Evolutionary conservation across 2,888 invertebrate species (phyloP), one percentile per base, ranked within the genome.

Genomic region (Rhamphomyia laevipes): DNA sequence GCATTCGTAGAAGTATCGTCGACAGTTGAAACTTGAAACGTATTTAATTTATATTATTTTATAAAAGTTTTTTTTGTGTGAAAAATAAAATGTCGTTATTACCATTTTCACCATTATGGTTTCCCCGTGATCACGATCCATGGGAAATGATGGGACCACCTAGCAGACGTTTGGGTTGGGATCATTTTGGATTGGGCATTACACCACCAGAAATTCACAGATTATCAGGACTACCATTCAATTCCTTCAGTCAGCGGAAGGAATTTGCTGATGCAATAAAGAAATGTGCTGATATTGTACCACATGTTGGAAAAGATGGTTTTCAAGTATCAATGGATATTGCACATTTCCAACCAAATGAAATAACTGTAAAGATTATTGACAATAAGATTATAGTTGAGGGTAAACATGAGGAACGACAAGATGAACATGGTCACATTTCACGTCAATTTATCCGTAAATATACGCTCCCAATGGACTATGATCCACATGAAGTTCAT

Each of bases 371-470:
- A 48, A 87, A 85, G 70, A 75, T 84, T 44, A 74, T 75, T 55
- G 75, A 82, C 51, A 77, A 75, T 59, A 27, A 5, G 4, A 75
- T 84, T 37, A 67, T 82, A 17, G 77, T 82, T 30, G 83, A 85
- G 63, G 86, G 86, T 46, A 87, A 83, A 62, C 89, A 90, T 65
- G 87, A 88, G 62, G 89, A 90, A 65, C 85, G 83, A 58, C 81
- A 79, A 56, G 90, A 90, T 64, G 87, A 89, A 58, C 88, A 89
- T 58, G 86, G 86, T 11, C 84, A 68, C 66, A 79, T 91, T 46
- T 84, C 88, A n/a, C 77, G 78, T 33, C 80, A 82, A 56, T 70
- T 70, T 54, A 64, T 65, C 46, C 61, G 70, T 47, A 70, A 75
- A 49, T 78, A 77, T 56, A 60, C 73, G 48, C 59, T 77, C 50